These are phyloP conservation scores for Castor canadensis DNA, from an alignment of 2,113 vertebrate species.

Conservation along the genomic window DNA sequence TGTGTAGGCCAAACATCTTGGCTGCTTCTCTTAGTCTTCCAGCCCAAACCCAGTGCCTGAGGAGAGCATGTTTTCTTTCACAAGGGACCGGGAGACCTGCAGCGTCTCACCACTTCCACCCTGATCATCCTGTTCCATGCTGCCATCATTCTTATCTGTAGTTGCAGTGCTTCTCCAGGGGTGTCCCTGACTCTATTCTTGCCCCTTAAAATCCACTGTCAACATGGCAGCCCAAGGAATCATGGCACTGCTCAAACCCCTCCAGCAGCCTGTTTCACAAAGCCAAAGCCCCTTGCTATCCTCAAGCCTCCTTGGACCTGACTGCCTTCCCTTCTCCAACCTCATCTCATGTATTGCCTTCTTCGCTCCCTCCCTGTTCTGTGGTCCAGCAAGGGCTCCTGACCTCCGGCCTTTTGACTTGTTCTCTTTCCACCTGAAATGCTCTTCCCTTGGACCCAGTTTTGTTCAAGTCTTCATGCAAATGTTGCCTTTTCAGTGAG, in stretches of 20 bases:
- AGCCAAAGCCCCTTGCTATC: not conserved
- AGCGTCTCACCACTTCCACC: too few species aligned
- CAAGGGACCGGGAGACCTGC: not conserved
- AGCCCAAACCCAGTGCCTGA: not conserved
- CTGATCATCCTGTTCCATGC: not conserved
- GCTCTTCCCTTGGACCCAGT: not conserved
- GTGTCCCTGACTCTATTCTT: not conserved
- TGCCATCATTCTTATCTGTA: not conserved
- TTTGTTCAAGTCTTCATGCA: not conserved
- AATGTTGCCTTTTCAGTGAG: not conserved
- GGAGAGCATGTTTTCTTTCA: not conserved
- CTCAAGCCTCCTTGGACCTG: not conserved
- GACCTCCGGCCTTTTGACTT: not conserved
- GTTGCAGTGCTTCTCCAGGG: not conserved
- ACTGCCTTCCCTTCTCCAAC: too few species aligned
- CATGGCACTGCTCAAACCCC: not conserved
- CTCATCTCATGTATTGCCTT: too few species aligned
- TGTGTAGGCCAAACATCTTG: not conserved
- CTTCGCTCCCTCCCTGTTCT: not conserved
- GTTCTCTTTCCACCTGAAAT: not conserved
- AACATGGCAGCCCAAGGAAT: not conserved
- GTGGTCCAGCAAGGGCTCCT: too few species aligned
- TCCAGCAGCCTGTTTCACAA: not conserved
- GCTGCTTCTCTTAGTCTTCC: not conserved
- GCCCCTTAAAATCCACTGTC: not conserved